Conservation (phyloP, 2,888 invertebrate species). For the Drosophila fulvimacula region DNA sequence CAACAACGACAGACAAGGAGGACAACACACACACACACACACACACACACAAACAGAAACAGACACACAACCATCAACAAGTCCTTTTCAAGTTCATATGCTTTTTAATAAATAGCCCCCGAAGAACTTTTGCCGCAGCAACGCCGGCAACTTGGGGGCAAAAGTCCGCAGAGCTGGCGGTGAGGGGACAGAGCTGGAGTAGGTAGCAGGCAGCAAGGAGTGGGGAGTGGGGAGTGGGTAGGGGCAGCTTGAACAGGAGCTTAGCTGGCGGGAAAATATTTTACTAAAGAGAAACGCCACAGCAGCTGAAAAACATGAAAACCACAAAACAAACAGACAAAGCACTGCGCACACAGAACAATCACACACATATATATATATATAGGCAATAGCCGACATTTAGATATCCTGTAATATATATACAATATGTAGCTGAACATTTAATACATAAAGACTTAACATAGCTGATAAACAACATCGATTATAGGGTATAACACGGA, state of each 20-base stretch:
- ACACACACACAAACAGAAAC: slow-evolving; percentile 20
- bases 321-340: slow-evolving; percentile 62
- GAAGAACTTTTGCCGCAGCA: slow-evolving; percentile 64
- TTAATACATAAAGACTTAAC: not conserved
- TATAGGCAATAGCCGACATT: slow-evolving; percentile 6
- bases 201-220: not conserved
- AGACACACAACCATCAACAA: slow-evolving; percentile 69
- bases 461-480: not conserved
- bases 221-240: no score
- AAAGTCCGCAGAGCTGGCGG: slow-evolving; percentile 5
- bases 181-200: not conserved
- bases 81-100: slow-evolving; percentile 82
- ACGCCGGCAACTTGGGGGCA: slow-evolving; percentile 28
- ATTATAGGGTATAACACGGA: slow-evolving; percentile 15
- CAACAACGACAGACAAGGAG: slow-evolving; percentile 13
- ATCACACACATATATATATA: not conserved
- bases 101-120: slow-evolving; percentile 79
- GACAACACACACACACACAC: slow-evolving; percentile 12
- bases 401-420: slow-evolving; percentile 23
- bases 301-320: slow-evolving; percentile 63
- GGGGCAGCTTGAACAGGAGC: slow-evolving; percentile 40
- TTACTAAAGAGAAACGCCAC: slow-evolving; percentile 59
- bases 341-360: slow-evolving; percentile 14
- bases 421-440: not conserved
- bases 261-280: slow-evolving; percentile 64